A percentile compares a stretch with the other conserved stretches of the same genome.
These are phyloP conservation scores for Danaus chrysippus DNA, from an alignment of 2,888 invertebrate species.

Conservation along the genomic window DNA sequence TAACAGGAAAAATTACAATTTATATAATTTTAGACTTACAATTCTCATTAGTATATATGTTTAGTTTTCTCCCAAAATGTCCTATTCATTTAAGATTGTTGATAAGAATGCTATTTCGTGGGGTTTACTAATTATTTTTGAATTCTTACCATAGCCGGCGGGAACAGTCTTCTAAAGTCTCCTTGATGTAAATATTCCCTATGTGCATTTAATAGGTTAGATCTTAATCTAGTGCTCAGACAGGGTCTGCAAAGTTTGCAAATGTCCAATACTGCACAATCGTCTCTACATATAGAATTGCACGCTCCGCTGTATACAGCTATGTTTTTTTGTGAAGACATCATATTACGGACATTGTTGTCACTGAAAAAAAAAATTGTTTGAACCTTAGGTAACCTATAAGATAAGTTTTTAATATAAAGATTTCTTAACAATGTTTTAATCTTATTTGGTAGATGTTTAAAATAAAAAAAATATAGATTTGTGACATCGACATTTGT, in stretches of 20 bases:
- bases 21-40: too few species aligned
- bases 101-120: not conserved
- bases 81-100: too few species aligned
- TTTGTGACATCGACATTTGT: too few species aligned
- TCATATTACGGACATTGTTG: conserved; percentile 73
- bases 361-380: conserved; percentile 52
- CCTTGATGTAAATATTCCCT: conserved; percentile 89
- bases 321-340: conserved; percentile 88
- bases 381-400: too few species aligned
- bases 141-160: conserved; percentile 80
- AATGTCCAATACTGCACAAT: conserved; percentile 77
- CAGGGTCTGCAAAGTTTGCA: conserved; percentile 91
- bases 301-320: conserved; percentile 87
- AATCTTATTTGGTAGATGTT: too few species aligned
- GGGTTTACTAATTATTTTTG: conserved; percentile 1
- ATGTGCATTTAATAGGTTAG: conserved; percentile 83
- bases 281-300: conserved; percentile 57
- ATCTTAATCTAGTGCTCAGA: conserved; percentile 78
- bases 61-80: too few species aligned
- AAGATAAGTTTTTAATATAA: too few species aligned
- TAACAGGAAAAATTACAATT: too few species aligned
- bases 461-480: too few species aligned
- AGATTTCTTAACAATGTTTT: too few species aligned
- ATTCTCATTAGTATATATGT: too few species aligned
- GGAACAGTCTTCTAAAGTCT: conserved; percentile 90